Base-by-base conservation (phyloP, 2,888 invertebrate species). In the Orchestes rusci region DNA sequence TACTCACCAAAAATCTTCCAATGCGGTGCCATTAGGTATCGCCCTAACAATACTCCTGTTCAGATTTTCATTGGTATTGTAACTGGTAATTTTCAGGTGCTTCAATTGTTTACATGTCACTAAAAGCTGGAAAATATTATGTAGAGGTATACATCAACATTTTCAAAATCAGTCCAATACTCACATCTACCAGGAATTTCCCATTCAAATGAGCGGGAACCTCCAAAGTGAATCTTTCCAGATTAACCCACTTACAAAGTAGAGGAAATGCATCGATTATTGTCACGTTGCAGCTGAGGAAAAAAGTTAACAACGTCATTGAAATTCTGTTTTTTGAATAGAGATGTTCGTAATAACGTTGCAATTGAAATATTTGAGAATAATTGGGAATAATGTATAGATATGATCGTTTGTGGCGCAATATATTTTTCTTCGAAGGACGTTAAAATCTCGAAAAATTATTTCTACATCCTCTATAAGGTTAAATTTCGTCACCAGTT, bases 251-350 rank as follows among this genome's bases (percentile, higher is more conserved):
- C 7, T 41, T 32, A 28, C 39, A 29, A 33, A 52, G 47, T 8
- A 50, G 38, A 2, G 42, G 47, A 46, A 47, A 52, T 5, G 40
- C 43, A 19, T 43, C 34, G n/a, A 50, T 20, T 12, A 52, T 49
- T 29, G 52, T 39, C 4, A 52, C 44, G 29, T 52, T 52, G 18
- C 52, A 52, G 33, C 52, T 52, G 31, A 42, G 47, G 46, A n/a
- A 45, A 39, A 37, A 38, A 32, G 10, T 23, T n/a, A n/a, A n/a
- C n/a, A n/a, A n/a, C n/a, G n/a, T n/a, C n/a, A 23, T 23, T 23
- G 5, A 5, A 23, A 10, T 23, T 10, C 23, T 23, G 23, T 23
- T 23, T 23, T n/a, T n/a, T n/a, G n/a, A n/a, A n/a, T n/a, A n/a
- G n/a, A n/a, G n/a, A n/a, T n/a, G n/a, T n/a, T n/a, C n/a, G n/a